Evolutionary conservation across 1,140 invertebrate genomes (phyloP), one percentile per base, ranked within the genome.

Genomic region (Odontomachus brunneus): DNA sequence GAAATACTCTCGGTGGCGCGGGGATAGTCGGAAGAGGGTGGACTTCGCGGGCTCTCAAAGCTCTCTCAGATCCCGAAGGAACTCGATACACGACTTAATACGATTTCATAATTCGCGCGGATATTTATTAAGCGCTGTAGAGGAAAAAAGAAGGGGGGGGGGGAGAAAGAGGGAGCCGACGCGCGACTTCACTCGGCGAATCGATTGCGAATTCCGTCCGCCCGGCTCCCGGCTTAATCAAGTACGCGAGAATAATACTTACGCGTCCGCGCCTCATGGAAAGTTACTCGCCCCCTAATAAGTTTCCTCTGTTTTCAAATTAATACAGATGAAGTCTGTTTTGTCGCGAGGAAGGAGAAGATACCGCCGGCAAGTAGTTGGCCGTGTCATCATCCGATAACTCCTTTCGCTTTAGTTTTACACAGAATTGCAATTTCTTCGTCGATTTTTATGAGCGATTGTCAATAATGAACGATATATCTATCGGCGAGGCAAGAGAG

Each of bases 71-170:
- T 63, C 44, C 67, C 71, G 72, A 63, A 48, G 72, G 78, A 82
- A 76, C 48, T 19, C 57, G 73, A 76, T 82, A 82, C n/a, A n/a
- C 48, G 51, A 80, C 33, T 80, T 80, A 80, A 80, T 80, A 71
- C 33, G 53, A 80, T 80, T 78, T 51, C 33, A 44, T 78, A 78
- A 78, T 69, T 78, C 14, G 63, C n/a, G 22, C 7, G 33, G 38
- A 80, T 80, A 71, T 80, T 71, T 80, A 71, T 80, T 80, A 69
- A 80, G 38, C 38, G 38, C 3, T 44, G 9, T 7, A 14, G n/a
- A 17, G 29, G 5, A 5, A 33, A 5, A 33, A 5, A 33, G 5
- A 5, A 5, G 5, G 29, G 5, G 29, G 5, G 5, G 5, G 29
- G 5, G 29, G 29, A 49, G 22, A 60, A 9, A 1, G n/a, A 0